Conservation (phyloP, 2,888 invertebrate genomes). For the Heliothis peltigera region DNA sequence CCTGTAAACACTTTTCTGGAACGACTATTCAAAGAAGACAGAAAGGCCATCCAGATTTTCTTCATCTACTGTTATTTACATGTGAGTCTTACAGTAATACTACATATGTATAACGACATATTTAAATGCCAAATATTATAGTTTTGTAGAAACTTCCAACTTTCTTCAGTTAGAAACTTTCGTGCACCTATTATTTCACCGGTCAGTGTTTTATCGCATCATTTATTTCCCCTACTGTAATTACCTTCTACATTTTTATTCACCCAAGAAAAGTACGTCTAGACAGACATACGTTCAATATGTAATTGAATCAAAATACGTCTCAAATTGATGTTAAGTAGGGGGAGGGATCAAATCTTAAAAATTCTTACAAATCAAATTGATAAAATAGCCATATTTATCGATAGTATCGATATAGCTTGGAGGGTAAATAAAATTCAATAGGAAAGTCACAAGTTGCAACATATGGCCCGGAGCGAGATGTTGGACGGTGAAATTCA, state of each 20-base stretch:
- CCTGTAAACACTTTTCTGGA: no score
- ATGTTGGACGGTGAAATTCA: conserved; percentile 66
- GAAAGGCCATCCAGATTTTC: no score
- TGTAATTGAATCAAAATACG: neutral
- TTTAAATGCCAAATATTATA: no score
- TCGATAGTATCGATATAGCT: conserved; percentile 46
- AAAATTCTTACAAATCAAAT: conserved; percentile 52
- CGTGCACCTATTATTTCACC: neutral
- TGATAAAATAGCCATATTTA: conserved; percentile 61
- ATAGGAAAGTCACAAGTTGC: conserved; percentile 71
- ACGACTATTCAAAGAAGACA: no score
- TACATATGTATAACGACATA: no score
- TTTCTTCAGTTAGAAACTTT: no score
- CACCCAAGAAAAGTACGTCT: neutral
- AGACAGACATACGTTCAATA: conserved; percentile 17
- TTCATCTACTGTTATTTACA: no score
- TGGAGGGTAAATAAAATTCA: conserved; percentile 68
- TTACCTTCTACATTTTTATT: neutral
- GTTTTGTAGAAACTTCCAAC: no score
- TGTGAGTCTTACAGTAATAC: no score
- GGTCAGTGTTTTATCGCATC: neutral
- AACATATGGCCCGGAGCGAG: conserved; percentile 71
- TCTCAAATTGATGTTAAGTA: conserved; percentile 11
- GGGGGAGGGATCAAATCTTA: conserved; percentile 11
- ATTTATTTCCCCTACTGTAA: neutral